Percentiles rank a stretch among this genome's conserved stretches.
Evolutionary conservation across 2,888 invertebrate genomes (phyloP).

Genomic region (Napeogenes sylphis): DNA sequence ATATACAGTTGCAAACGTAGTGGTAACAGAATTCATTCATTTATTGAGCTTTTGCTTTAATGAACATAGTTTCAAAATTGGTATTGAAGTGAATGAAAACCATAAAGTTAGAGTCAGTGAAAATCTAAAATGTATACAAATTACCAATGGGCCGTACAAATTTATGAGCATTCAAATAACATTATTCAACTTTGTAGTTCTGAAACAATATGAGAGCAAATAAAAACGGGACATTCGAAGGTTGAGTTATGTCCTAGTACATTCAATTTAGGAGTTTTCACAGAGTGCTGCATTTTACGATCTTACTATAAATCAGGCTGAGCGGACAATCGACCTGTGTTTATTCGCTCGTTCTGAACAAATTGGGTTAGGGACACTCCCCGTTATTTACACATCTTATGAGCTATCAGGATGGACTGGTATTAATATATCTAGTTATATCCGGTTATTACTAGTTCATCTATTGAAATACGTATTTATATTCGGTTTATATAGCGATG

Average conservation of each 20-base stretch:
- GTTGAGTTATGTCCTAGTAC: conserved; percentile 35
- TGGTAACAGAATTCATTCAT: too few species aligned
- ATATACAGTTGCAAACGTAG: too few species aligned
- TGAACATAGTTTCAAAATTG: too few species aligned
- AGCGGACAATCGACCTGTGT: conserved; percentile 55
- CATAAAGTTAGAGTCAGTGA: not conserved
- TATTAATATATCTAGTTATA: conserved; percentile 9
- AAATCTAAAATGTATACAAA: conserved; percentile 7
- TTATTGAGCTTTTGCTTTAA: too few species aligned
- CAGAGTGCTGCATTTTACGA: conserved; percentile 49
- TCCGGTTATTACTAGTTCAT: too few species aligned
- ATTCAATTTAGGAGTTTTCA: conserved; percentile 27
- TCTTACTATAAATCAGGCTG: conserved; percentile 59
- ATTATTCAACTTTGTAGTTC: conserved; percentile 21
- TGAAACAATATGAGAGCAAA: conserved; percentile 38
- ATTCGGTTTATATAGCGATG: too few species aligned
- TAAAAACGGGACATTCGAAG: conserved; percentile 33
- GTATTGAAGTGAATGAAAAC: too few species aligned
- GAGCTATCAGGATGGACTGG: conserved; percentile 54
- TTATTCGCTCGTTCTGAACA: conserved; percentile 63
- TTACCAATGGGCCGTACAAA: conserved; percentile 11
- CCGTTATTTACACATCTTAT: conserved; percentile 57
- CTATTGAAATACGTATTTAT: too few species aligned
- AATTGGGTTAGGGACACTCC: conserved; percentile 68
- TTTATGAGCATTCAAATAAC: conserved; percentile 21